A percentile compares a stretch with the other conserved stretches of the same genome.
Evolutionary conservation across 2,113 vertebrate genomes (phyloP).

Genomic region (Anarhynchus alexandrinus): DNA sequence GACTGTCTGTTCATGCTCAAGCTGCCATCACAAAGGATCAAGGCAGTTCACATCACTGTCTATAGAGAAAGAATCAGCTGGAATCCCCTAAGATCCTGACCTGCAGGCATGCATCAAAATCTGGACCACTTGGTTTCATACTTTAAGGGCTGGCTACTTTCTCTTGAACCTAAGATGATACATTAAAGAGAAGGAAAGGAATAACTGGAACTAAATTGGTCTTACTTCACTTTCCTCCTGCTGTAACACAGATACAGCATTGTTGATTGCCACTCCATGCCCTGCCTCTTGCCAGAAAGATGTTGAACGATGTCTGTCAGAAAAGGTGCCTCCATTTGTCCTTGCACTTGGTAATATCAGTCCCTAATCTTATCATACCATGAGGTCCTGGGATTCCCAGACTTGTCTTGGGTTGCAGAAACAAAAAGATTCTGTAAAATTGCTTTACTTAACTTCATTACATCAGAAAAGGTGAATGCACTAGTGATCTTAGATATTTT

Average conservation of each 20-base stretch:
- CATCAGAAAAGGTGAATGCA: not conserved
- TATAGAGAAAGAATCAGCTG: not conserved
- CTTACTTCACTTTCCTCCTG: not conserved
- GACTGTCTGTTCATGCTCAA: not conserved
- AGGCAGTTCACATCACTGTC: not conserved
- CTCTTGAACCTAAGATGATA: not conserved
- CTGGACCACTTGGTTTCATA: not conserved
- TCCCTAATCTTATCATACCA: not conserved
- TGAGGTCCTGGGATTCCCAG: not conserved
- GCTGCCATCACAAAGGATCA: not conserved
- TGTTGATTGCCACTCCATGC: not conserved
- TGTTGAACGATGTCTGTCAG: not conserved
- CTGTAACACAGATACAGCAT: not conserved
- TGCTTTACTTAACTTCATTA: not conserved
- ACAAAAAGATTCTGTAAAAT: not conserved
- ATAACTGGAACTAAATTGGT: not conserved
- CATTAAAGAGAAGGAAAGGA: not conserved
- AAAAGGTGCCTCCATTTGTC: not conserved
- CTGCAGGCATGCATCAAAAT: not conserved
- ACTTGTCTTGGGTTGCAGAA: not conserved
- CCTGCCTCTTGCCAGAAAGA: not conserved
- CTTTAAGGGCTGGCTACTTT: not conserved
- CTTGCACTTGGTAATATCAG: not conserved
- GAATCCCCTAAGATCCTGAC: not conserved
- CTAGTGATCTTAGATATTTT: not conserved